Evolutionary conservation across 2,888 invertebrate genomes (phyloP), one percentile per base, ranked within the genome.

Genomic region (Latrodectus hesperus): DNA sequence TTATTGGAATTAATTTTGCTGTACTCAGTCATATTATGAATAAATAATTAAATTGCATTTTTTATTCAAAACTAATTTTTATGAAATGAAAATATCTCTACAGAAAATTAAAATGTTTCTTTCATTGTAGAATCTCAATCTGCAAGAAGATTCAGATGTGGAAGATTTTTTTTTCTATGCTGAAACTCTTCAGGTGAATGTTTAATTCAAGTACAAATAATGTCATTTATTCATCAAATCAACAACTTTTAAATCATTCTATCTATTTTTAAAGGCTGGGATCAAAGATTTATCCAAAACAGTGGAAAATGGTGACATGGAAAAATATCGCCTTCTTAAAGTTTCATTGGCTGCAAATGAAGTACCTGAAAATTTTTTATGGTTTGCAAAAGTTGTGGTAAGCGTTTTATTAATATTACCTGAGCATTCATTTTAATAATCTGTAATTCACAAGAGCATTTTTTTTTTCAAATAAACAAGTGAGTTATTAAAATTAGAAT

Each of bases 381-480:
- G 90, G 90, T 74, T 88, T 71, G 89, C 84, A 51, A 76, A 84
- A 86, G 68, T 80, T 64, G 76, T 80, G 60, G 90, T 89, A 87
- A 88, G 67, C 2, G 0, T 17, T 17, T 38, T 38, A 6, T 38
- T 38, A 38, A 38, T 38, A 4, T 38, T 38, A 6, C 6, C 6
- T 38, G 38, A 38, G 38, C 38, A 38, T 38, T 38, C 6, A 38
- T 38, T 38, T 38, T 38, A 38, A 38, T 38, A 6, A 0, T 6
- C 6, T 38, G 6, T 38, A 38, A 38, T 38, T 38, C 4, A 38
- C 6, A 38, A 38, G 4, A 38, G 38, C 38, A 4, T 38, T 1
- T 38, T 38, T 38, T 38, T 38, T 38, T 38, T 4, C 6, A 3
- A 38, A 38, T 6, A 38, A 38, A 38, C 4, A 38, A 1, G 38